Conservation (phyloP, 2,797 vertebrate species). For the Crocodylus rhombifer region DNA sequence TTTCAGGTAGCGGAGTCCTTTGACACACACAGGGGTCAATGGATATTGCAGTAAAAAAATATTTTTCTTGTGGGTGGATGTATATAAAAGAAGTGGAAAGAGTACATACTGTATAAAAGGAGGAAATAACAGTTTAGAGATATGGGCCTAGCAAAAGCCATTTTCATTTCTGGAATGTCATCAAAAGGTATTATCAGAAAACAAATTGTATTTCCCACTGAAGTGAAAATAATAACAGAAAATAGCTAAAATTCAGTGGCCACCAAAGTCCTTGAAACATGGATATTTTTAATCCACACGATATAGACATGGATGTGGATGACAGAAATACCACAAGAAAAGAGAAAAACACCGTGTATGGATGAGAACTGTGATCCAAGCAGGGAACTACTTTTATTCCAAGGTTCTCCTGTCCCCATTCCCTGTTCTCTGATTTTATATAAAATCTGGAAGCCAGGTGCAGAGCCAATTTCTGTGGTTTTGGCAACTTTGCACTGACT, state of each 20-base stretch:
- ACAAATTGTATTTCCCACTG: constrained; percentile 1
- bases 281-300: constrained; percentile 56
- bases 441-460: constrained; percentile 15
- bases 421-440: not conserved
- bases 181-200: constrained; percentile 33
- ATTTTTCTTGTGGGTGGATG: not conserved
- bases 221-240: constrained; percentile 45
- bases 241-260: constrained; percentile 24
- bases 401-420: not conserved
- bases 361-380: not conserved
- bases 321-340: constrained; percentile 24
- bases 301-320: constrained; percentile 17
- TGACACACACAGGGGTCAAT: not conserved
- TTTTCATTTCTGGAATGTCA: constrained; percentile 34
- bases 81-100: constrained; percentile 24
- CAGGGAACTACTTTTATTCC: not conserved
- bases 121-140: constrained; percentile 45
- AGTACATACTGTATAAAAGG: constrained; percentile 27
- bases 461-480: not conserved
- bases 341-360: not conserved
- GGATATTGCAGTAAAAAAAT: constrained; percentile 14
- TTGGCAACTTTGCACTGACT: not conserved
- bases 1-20: not conserved
- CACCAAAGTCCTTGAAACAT: constrained; percentile 47
- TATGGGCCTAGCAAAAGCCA: constrained; percentile 38